A percentile compares a stretch with the other conserved stretches of the same genome.
These are phyloP conservation scores for Chinchilla lanigera DNA, from an alignment of 2,113 vertebrate genomes.

Conservation along the genomic window DNA sequence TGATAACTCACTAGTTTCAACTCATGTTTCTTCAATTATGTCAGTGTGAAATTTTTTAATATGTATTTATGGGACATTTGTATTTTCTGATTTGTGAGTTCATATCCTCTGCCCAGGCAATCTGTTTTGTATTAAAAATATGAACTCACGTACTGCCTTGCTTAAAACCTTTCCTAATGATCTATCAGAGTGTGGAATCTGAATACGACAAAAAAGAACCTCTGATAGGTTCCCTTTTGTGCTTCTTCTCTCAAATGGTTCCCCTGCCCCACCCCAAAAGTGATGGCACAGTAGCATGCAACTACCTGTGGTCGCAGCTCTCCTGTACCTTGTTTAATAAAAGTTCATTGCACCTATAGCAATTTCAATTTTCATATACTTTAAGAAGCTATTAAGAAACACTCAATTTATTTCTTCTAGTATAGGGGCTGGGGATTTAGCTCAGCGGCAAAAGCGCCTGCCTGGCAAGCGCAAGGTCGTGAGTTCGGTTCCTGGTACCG, in stretches of 20 bases:
- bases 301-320: not conserved
- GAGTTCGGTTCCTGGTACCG: too few relatives aligned
- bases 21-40: not conserved
- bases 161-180: not conserved
- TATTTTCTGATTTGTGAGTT: slow-evolving; percentile 17
- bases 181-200: not conserved
- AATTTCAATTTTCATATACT: not conserved
- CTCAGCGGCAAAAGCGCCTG: too few relatives aligned
- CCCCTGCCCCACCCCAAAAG: not conserved
- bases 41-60: not conserved
- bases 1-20: not conserved
- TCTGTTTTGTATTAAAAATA: slow-evolving; percentile 37
- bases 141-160: not conserved
- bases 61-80: not conserved
- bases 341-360: not conserved
- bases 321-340: rapidly evolving
- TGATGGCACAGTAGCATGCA: not conserved
- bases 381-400: not conserved
- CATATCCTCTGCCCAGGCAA: not conserved
- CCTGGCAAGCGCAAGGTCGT: too few relatives aligned
- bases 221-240: not conserved
- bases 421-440: too few relatives aligned
- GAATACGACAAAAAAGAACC: not conserved
- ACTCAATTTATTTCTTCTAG: not conserved
- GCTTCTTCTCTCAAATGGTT: not conserved